These are phyloP conservation scores for Thalassoma bifasciatum DNA, from an alignment of 2,113 vertebrate genomes.

Conservation along the genomic window DNA sequence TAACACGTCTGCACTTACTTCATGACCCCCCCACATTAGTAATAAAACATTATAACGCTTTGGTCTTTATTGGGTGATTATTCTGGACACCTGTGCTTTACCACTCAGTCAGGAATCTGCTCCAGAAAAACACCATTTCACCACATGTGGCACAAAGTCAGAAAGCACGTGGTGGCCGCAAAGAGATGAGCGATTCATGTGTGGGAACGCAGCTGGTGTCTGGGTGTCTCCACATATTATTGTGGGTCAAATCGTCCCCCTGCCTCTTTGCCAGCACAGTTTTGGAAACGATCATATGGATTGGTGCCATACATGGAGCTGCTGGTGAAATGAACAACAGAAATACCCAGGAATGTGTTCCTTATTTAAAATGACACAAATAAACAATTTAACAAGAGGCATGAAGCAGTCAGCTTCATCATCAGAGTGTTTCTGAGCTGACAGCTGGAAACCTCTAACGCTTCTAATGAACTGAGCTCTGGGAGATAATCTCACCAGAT, in stretches of 20 bases:
- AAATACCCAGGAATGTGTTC: slow-evolving; percentile 42
- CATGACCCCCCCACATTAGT: no score
- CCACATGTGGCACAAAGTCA: neutral
- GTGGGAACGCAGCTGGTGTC: slow-evolving; percentile 1
- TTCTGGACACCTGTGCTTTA: no score
- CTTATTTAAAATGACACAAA: slow-evolving; percentile 56
- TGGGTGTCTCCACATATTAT: slow-evolving; percentile 29
- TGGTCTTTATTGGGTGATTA: no score
- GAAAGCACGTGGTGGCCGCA: neutral
- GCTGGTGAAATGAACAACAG: slow-evolving; percentile 41
- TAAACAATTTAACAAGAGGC: slow-evolving; percentile 44
- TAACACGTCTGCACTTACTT: no score
- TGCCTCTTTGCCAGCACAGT: slow-evolving; percentile 35
- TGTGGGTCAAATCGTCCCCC: slow-evolving; percentile 17
- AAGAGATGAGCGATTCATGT: neutral
- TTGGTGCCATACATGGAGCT: slow-evolving; percentile 19
- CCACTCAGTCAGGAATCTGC: neutral
- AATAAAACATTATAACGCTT: no score
- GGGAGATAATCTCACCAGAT: slow-evolving; percentile 69
- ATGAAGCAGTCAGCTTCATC: slow-evolving; percentile 53
- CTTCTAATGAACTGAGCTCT: slow-evolving; percentile 57
- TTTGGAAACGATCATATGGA: slow-evolving; percentile 49
- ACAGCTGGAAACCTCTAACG: slow-evolving; percentile 48
- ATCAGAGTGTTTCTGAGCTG: slow-evolving; percentile 53
- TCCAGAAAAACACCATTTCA: neutral